Evolutionary conservation across 37 sponge, comb jelly and placozoan genomes (phyloP).

Genomic region (Chondrilla cf. caribensis): DNA sequence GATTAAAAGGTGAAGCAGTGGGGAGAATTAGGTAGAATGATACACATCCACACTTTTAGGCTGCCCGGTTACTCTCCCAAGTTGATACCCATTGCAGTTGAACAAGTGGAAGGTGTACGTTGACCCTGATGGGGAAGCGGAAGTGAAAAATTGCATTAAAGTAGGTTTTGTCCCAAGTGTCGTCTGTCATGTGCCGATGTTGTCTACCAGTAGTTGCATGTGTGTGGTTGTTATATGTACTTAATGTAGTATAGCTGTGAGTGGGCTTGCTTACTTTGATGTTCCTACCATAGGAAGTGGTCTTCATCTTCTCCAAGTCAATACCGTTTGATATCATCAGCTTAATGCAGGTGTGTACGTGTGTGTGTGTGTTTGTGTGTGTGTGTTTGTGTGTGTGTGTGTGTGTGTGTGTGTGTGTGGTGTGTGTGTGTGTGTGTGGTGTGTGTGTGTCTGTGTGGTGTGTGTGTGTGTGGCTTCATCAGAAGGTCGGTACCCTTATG

Average conservation of each 20-base stretch:
- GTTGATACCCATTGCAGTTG: constrained; percentile 28
- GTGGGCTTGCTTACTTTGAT: neutral
- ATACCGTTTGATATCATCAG: constrained; percentile 55
- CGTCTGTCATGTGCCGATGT: neutral
- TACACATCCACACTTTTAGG: too few relatives aligned
- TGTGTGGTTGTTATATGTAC: neutral
- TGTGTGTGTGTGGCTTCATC: neutral
- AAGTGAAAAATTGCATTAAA: constrained; percentile 30
- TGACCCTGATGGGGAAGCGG: constrained; percentile 42
- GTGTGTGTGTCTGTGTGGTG: neutral
- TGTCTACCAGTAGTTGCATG: neutral
- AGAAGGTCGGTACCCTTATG: neutral
- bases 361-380: neutral
- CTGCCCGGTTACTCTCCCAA: too few relatives aligned
- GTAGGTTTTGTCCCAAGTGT: neutral
- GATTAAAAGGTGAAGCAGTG: too few relatives aligned
- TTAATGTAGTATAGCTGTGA: neutral
- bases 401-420: neutral
- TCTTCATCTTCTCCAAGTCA: constrained; percentile 45
- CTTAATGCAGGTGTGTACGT: constrained; percentile 19
- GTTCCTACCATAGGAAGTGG: constrained; percentile 42
- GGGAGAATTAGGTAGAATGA: too few relatives aligned
- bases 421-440: neutral
- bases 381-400: constrained; percentile 12
- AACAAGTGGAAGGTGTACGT: constrained; percentile 58